Base-by-base conservation (phyloP, 2,797 vertebrate genomes). In the Gadopsis marmoratus region DNA sequence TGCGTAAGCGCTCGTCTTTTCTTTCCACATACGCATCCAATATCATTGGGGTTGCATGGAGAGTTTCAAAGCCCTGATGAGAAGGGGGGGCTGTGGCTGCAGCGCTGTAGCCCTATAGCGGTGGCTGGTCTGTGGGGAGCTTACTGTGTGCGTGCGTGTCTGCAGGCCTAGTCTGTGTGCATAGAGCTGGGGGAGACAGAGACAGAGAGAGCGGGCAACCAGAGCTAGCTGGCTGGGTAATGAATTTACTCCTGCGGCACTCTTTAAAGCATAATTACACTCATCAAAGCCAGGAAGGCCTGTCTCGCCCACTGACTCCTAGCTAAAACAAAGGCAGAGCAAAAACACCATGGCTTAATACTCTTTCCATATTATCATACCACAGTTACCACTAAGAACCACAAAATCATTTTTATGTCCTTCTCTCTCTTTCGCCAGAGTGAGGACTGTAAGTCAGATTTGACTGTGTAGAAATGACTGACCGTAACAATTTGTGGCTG, bases 231-330 rank as follows among this genome's bases (percentile, higher is more conserved):
- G 89, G 89, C 89, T 93, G 86, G 88, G 87, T 95, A 94, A 95
- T 94, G 91, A 93, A 95, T 94, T 91, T 91, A 89, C 89, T 94
- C 95, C 94, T 94, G 92, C 90, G 88, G 95, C 94, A 89, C 88
- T 93, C 89, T 93, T 89, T 91, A 93, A 91, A 92, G 90, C 89
- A 91, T 95, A 94, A 95, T 95, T 95, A 94, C 91, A 85, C 90
- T 93, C 92, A 94, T 94, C 90, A 92, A 91, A 94, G 90, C 85
- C 83, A 86, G 88, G 61, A 91, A 91, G 89, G 86, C 83, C 85
- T 76, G 87, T 85, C 78, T 92, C 76, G 78, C 90, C 88, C 83
- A 74, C 85, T 87, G 91, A 92, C 85, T 93, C 89, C 92, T 89
- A 88, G 91, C 89, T 93, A 86, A 93, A 88, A 94, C 91, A 93